phyloP scores from a whole-genome alignment of 2,888 invertebrate species.

The Plutella xylostella region DNA sequence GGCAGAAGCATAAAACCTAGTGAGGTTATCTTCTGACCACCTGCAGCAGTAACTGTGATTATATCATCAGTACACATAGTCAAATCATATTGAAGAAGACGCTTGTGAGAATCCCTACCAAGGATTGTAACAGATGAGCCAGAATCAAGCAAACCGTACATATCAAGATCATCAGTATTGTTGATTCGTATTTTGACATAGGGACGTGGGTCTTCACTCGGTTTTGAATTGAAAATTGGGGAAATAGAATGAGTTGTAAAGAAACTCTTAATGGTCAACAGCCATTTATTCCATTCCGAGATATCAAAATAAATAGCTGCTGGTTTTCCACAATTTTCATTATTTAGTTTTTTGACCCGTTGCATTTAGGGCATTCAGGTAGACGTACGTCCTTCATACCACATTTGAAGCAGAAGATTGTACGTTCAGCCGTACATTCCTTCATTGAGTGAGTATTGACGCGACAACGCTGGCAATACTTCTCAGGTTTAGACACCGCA shows the following conservation, averaged over 20 bases:
- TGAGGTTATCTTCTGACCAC: conserved; percentile 8
- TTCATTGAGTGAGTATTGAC: neutral
- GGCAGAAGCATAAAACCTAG: conserved; percentile 12
- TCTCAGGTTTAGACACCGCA: no score
- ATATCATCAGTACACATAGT: neutral
- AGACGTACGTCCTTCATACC: neutral
- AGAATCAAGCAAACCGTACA: conserved; percentile 1
- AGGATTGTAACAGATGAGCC: neutral
- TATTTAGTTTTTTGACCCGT: neutral
- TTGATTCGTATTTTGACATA: neutral
- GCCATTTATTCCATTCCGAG: conserved; percentile 2
- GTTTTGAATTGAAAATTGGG: neutral
- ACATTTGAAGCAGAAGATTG: neutral
- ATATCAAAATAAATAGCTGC: neutral
- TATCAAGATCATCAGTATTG: neutral
- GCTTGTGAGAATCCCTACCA: neutral
- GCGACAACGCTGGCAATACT: neutral
- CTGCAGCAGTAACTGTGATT: conserved; percentile 6
- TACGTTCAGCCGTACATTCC: neutral
- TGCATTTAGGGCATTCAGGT: neutral
- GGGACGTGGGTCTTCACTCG: neutral
- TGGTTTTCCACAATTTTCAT: neutral
- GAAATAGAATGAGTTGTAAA: neutral
- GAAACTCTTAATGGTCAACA: neutral
- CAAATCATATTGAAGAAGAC: neutral